Percentiles rank a stretch among this genome's conserved stretches.
phyloP scores from a whole-genome alignment of 1,140 invertebrate species.

The Heliconius hewitsoni region DNA sequence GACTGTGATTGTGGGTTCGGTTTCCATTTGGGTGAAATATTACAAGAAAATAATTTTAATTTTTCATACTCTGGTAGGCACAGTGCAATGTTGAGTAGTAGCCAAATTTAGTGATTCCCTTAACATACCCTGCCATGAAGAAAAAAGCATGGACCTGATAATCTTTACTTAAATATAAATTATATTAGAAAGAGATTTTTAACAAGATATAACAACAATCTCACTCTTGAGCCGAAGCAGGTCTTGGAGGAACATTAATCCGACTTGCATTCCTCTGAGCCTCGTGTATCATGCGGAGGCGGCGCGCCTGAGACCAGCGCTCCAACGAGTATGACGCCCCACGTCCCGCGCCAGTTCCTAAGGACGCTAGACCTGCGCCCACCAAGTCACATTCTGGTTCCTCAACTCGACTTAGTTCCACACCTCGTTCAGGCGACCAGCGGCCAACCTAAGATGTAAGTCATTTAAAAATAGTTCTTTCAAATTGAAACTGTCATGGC shows the following conservation, averaged over 20 bases:
- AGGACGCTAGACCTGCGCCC: conserved; percentile 26
- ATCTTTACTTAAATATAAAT: no score
- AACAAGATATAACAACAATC: not conserved
- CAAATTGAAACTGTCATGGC: no score
- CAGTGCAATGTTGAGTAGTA: no score
- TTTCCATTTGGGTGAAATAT: no score
- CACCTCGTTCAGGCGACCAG: conserved; percentile 67
- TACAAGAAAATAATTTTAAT: no score
- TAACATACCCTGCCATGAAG: no score
- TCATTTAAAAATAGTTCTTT: no score
- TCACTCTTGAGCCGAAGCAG: not conserved
- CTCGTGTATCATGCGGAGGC: conserved; percentile 72
- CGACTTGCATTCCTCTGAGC: conserved; percentile 55
- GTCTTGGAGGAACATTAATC: conserved; percentile 28
- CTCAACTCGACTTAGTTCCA: conserved; percentile 51
- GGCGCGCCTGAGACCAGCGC: conserved; percentile 70
- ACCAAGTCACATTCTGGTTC: conserved; percentile 35
- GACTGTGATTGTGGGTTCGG: no score
- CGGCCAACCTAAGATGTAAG: conserved; percentile 55
- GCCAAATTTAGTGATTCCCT: no score
- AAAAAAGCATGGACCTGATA: no score
- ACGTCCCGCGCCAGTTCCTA: conserved; percentile 43
- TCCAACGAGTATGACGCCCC: conserved; percentile 65
- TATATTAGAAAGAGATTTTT: no score
- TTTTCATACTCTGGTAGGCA: no score